A percentile compares a stretch with the other conserved stretches of the same genome.
These are phyloP conservation scores for Limnodromus scolopaceus DNA, from an alignment of 2,797 vertebrate species.

Conservation along the genomic window DNA sequence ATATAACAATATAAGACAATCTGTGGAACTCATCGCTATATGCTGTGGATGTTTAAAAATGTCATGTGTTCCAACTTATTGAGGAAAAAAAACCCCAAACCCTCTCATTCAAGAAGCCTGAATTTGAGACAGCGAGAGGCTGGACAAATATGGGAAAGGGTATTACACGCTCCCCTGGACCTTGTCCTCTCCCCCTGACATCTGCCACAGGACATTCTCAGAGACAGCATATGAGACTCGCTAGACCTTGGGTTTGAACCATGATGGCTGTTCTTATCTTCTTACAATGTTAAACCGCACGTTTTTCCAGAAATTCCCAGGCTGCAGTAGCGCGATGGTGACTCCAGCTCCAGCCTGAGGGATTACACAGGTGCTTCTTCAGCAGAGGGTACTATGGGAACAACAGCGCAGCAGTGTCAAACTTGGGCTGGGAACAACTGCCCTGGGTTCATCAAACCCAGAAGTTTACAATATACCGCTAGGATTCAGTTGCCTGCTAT, in stretches of 20 bases:
- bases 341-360: not conserved
- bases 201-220: not conserved
- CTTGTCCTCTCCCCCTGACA: not conserved
- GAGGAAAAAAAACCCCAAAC: not conserved
- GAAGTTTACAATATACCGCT: not conserved
- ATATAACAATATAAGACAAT: not conserved
- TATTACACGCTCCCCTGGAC: not conserved
- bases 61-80: not conserved
- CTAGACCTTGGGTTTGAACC: constrained; percentile 11
- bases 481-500: constrained; percentile 33
- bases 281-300: constrained; percentile 21
- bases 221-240: not conserved
- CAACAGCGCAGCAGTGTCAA: constrained; percentile 28
- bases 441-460: constrained; percentile 25
- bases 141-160: not conserved
- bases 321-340: not conserved
- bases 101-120: not conserved
- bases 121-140: not conserved
- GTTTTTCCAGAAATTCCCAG: constrained; percentile 73
- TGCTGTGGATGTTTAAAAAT: not conserved
- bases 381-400: constrained; percentile 30
- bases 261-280: constrained; percentile 12
- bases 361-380: constrained; percentile 48
- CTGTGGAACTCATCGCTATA: not conserved
- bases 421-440: constrained; percentile 45